phyloP scores from a whole-genome alignment of 2,888 invertebrate genomes.

The Erpobdella octoculata region DNA sequence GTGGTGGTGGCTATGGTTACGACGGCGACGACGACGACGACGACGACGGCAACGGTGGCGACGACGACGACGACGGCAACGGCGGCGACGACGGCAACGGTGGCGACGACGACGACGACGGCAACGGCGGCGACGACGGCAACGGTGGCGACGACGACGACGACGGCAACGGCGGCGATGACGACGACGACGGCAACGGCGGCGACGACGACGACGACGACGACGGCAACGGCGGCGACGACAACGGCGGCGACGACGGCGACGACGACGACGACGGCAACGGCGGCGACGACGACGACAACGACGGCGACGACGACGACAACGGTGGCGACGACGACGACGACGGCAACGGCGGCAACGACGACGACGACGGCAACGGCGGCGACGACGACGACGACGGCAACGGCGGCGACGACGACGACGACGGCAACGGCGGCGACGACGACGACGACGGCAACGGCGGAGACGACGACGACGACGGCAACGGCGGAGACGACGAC shows the following conservation, averaged over 20 bases:
- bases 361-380: constrained; percentile 25
- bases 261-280: constrained; percentile 28
- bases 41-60: background rate
- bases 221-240: constrained; percentile 24
- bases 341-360: constrained; percentile 26
- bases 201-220: background rate
- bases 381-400: constrained; percentile 16
- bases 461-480: constrained; percentile 25
- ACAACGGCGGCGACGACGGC: constrained; percentile 25
- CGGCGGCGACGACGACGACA: constrained; percentile 30
- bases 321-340: constrained; percentile 20
- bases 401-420: background rate
- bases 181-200: background rate
- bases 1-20: constrained; percentile 16
- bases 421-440: constrained; percentile 9
- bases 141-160: background rate
- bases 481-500: constrained; percentile 10
- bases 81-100: background rate
- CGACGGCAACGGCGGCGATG: background rate
- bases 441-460: constrained; percentile 19
- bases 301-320: constrained; percentile 27
- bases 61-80: constrained; percentile 11
- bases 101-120: background rate
- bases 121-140: background rate
- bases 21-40: constrained; percentile 26